Conservation (phyloP, 2,113 vertebrate genomes). For the Holacanthus passer region DNA sequence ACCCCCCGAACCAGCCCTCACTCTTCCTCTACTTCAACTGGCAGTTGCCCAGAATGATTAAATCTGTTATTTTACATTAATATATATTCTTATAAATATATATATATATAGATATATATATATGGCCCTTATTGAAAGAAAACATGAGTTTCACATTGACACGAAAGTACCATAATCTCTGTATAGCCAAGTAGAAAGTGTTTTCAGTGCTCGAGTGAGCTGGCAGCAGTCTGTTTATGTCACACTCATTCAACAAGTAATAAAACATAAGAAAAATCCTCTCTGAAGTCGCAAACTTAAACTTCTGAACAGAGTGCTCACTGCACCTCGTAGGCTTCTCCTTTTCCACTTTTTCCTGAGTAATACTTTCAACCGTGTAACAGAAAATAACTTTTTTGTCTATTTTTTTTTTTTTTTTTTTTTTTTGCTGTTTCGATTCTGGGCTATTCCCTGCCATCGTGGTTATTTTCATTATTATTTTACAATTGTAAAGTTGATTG, state of each 20-base stretch:
- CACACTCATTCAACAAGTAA: conserved; percentile 87
- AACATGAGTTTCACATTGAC: conserved; percentile 86
- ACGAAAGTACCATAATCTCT: conserved; percentile 88
- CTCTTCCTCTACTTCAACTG: conserved; percentile 68
- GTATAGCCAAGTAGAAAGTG: conserved; percentile 87
- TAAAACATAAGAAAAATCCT: conserved; percentile 80
- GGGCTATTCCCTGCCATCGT: conserved; percentile 93
- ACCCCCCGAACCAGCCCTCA: conserved; percentile 35
- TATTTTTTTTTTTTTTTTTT: conserved; percentile 90
- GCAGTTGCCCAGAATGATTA: conserved; percentile 78
- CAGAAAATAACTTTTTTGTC: conserved; percentile 84
- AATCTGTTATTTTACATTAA: conserved; percentile 83
- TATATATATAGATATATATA: conserved; percentile 76
- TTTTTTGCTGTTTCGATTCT: conserved; percentile 92
- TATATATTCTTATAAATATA: conserved; percentile 84
- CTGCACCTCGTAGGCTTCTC: conserved; percentile 87
- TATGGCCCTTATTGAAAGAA: conserved; percentile 87
- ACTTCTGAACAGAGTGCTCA: conserved; percentile 87
- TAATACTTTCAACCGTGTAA: conserved; percentile 97
- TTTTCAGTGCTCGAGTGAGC: conserved; percentile 86
- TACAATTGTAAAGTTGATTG: conserved; percentile 91
- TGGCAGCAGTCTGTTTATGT: conserved; percentile 89
- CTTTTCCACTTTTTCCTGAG: conserved; percentile 94
- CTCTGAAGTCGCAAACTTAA: conserved; percentile 81
- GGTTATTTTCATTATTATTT: conserved; percentile 81